Percentiles rank a stretch among this genome's conserved stretches.
phyloP scores from a whole-genome alignment of 2,797 vertebrate genomes.

The Streptopelia turtur region DNA sequence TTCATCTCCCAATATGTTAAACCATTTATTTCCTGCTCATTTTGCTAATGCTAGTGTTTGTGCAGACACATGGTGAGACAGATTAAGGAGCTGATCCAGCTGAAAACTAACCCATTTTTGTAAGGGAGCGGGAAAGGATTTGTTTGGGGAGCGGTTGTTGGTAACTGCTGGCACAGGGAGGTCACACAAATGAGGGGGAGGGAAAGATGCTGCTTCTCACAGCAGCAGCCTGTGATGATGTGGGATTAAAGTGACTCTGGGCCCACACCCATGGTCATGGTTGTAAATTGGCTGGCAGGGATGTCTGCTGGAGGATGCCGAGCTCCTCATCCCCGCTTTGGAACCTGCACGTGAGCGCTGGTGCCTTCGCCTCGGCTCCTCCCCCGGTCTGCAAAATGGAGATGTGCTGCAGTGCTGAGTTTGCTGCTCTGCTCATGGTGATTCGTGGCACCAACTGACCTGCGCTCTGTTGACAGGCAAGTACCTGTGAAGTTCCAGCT shows the following conservation, averaged over 20 bases:
- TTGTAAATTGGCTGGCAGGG: background rate
- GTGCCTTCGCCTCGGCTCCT: background rate
- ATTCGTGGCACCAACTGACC: background rate
- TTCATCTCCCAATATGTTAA: background rate
- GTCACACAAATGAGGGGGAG: background rate
- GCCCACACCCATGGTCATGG: background rate
- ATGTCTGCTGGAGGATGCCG: background rate
- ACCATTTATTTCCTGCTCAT: slow-evolving; percentile 38
- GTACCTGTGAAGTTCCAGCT: background rate
- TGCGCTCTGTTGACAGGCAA: background rate
- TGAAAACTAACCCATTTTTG: slow-evolving; percentile 52
- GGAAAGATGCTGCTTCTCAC: background rate
- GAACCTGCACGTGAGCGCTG: background rate
- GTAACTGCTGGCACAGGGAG: background rate
- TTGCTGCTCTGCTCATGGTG: background rate
- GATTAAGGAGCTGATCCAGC: slow-evolving; percentile 62
- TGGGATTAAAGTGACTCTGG: background rate
- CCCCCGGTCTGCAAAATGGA: background rate
- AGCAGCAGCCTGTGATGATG: background rate
- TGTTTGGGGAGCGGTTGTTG: slow-evolving; percentile 1
- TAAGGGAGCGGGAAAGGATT: slow-evolving; percentile 29
- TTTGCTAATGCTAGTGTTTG: slow-evolving; percentile 37
- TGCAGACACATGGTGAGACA: slow-evolving; percentile 51
- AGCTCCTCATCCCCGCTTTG: background rate
- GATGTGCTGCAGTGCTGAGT: background rate